phyloP scores from a whole-genome alignment of 2,113 vertebrate genomes.

The Actinemys pallida region DNA sequence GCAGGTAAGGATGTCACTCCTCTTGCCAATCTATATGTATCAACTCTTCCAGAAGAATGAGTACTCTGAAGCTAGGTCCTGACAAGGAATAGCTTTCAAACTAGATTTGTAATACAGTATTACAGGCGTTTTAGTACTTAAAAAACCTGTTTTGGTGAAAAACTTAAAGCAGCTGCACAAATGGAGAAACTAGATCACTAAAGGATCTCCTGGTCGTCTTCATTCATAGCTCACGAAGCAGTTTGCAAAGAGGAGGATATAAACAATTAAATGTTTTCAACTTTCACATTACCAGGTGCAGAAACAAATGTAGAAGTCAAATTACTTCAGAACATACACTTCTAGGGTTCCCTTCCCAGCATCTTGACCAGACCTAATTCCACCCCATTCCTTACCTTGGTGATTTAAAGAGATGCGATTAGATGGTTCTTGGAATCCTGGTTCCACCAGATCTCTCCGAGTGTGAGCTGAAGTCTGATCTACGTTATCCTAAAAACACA shows the following conservation, averaged over 20 bases:
- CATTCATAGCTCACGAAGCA: not conserved
- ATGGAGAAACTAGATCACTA: not conserved
- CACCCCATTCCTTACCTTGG: slow-evolving; percentile 83
- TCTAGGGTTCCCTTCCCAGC: rapidly evolving
- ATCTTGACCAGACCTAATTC: not conserved
- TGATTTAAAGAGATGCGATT: slow-evolving; percentile 83
- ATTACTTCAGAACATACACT: not conserved
- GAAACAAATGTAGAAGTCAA: not conserved
- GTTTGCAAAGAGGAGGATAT: not conserved
- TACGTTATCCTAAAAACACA: slow-evolving; percentile 86
- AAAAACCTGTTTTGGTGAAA: not conserved
- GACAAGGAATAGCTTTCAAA: not conserved
- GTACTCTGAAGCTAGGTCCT: not conserved
- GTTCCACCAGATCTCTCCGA: slow-evolving; percentile 82
- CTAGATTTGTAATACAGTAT: not conserved
- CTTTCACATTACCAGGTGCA: not conserved
- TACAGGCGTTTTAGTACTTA: not conserved
- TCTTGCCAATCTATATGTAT: not conserved
- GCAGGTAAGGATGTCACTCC: not conserved
- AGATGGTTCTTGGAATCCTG: slow-evolving; percentile 82
- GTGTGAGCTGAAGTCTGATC: slow-evolving; percentile 86
- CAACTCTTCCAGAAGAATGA: not conserved
- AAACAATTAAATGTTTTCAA: rapidly evolving
- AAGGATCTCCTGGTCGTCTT: not conserved
- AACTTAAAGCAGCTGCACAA: not conserved